phyloP scores from a whole-genome alignment of 2,797 vertebrate species.

The Sebastes aleutianus region DNA sequence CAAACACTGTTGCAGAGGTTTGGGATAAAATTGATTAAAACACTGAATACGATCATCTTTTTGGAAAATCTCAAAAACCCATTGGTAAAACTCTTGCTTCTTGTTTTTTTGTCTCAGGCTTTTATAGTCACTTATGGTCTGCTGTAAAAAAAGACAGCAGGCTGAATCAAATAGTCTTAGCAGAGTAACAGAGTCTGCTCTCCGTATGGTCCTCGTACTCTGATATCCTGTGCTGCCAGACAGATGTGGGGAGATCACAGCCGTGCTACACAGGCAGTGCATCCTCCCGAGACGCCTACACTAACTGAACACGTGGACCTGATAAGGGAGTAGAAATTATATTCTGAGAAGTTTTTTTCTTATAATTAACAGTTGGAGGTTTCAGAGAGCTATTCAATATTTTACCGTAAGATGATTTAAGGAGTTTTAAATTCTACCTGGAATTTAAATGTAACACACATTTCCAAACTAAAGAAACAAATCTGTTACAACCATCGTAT shows the following conservation, averaged over 20 bases:
- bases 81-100: background rate
- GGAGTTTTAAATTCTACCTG: background rate
- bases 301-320: constrained; percentile 24
- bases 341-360: background rate
- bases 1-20: background rate
- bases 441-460: background rate
- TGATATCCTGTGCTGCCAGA: constrained; percentile 26
- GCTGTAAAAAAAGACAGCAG: background rate
- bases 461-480: background rate
- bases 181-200: constrained; percentile 10
- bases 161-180: background rate
- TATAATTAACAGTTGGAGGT: background rate
- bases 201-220: constrained; percentile 16
- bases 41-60: background rate
- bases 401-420: background rate
- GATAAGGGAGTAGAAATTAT: background rate
- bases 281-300: constrained; percentile 16
- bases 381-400: background rate
- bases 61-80: background rate
- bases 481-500: background rate
- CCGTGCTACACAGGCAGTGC: constrained; percentile 8
- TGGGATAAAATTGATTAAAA: background rate
- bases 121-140: background rate
- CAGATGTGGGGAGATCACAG: constrained; percentile 51
- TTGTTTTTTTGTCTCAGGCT: background rate